Percentiles rank a stretch among this genome's conserved stretches.
phyloP scores from a whole-genome alignment of 2,797 vertebrate species.

The Coendou prehensilis region DNA sequence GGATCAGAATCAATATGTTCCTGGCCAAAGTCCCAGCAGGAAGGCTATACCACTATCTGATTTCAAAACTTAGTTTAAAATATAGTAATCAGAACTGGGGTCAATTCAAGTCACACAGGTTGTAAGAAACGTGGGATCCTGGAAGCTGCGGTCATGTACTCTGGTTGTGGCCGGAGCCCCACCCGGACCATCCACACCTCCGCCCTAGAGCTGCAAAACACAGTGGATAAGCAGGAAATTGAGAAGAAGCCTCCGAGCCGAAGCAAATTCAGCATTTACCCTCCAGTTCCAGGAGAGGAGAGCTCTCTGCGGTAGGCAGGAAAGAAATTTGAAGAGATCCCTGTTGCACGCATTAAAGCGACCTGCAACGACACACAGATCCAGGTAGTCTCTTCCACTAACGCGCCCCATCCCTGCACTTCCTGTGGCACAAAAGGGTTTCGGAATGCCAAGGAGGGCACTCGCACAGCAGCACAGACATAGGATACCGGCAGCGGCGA shows the following conservation, averaged over 20 bases:
- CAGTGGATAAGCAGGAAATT: neutral
- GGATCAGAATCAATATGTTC: neutral
- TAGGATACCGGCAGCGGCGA: slow-evolving; percentile 95
- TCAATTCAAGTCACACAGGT: neutral
- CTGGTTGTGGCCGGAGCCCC: neutral
- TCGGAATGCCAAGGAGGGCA: slow-evolving; percentile 95
- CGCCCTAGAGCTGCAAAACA: neutral
- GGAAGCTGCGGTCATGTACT: neutral
- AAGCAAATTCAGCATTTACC: slow-evolving; percentile 87
- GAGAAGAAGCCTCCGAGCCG: neutral
- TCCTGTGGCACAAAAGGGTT: slow-evolving; percentile 97
- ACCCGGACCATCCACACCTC: neutral
- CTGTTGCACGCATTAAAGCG: slow-evolving; percentile 95
- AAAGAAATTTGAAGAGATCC: slow-evolving; percentile 94
- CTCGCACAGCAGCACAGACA: slow-evolving; percentile 94
- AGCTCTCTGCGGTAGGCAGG: slow-evolving; percentile 93
- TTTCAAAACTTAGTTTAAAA: slow-evolving; percentile 31
- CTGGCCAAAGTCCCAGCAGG: neutral
- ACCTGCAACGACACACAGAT: slow-evolving; percentile 98
- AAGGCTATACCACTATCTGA: neutral
- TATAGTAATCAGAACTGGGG: neutral
- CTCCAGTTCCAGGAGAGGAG: slow-evolving; percentile 92
- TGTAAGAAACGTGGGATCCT: neutral
- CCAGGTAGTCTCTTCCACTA: slow-evolving; percentile 91
- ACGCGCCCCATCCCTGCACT: slow-evolving; percentile 88